phyloP scores from a whole-genome alignment of 2,113 vertebrate species.

The Nothobranchius furzeri region DNA sequence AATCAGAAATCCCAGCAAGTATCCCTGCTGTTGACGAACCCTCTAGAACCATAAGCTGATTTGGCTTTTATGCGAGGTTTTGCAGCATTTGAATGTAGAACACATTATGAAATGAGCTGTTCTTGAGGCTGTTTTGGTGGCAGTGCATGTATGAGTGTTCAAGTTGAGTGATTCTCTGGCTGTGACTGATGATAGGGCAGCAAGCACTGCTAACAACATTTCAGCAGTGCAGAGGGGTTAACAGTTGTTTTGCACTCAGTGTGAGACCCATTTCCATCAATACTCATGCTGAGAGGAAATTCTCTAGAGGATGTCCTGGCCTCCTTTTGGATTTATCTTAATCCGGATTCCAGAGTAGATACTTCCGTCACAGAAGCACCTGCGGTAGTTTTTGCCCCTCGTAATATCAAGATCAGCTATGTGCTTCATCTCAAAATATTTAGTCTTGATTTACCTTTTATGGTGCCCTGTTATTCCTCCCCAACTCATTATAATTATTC shows the following conservation, averaged over 20 bases:
- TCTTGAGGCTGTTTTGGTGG: slow-evolving; percentile 18
- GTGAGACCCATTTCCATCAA: slow-evolving; percentile 61
- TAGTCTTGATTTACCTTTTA: slow-evolving; percentile 35
- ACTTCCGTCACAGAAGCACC: slow-evolving; percentile 19
- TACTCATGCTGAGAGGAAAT: slow-evolving; percentile 58
- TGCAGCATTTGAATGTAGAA: slow-evolving; percentile 26
- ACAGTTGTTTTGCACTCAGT: slow-evolving; percentile 57
- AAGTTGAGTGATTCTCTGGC: slow-evolving; percentile 45
- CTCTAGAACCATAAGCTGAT: slow-evolving; percentile 30
- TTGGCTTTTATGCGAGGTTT: slow-evolving; percentile 19
- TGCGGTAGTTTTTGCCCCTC: slow-evolving; percentile 20
- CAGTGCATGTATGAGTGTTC: slow-evolving; percentile 23
- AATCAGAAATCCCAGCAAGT: slow-evolving; percentile 37
- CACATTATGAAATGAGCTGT: slow-evolving; percentile 26
- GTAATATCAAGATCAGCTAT: slow-evolving; percentile 25
- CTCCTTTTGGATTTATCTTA: slow-evolving; percentile 46
- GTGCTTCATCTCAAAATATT: slow-evolving; percentile 40
- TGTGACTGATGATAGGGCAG: slow-evolving; percentile 32
- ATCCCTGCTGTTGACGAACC: slow-evolving; percentile 41
- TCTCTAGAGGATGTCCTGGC: slow-evolving; percentile 44
- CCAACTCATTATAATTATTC: slow-evolving; percentile 51
- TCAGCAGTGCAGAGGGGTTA: slow-evolving; percentile 51
- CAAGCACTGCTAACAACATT: slow-evolving; percentile 37
- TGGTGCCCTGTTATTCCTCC: slow-evolving; percentile 26
- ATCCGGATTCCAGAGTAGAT: slow-evolving; percentile 60